Conservation (phyloP, 2,888 invertebrate species). For the Junonia oenone region DNA sequence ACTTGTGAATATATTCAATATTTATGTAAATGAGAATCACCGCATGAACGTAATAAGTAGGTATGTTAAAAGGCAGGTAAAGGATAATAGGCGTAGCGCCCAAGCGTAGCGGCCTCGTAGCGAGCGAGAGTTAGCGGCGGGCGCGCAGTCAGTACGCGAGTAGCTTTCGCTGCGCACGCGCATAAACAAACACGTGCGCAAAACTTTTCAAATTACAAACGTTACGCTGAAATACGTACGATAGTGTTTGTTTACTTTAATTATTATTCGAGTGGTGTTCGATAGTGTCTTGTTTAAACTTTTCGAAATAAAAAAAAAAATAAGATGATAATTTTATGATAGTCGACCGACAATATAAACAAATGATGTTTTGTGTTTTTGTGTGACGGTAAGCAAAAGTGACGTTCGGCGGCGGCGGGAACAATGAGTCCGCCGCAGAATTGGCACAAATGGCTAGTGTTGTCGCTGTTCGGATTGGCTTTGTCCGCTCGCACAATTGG, state of each 20-base stretch:
- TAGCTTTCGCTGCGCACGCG: conserved; percentile 69
- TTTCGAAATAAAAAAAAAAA: background rate
- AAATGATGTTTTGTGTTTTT: conserved; percentile 42
- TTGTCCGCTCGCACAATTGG: conserved; percentile 77
- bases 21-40: conserved; percentile 10
- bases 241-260: conserved; percentile 2
- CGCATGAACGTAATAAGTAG: background rate
- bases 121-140: conserved; percentile 45
- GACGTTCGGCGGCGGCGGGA: conserved; percentile 48
- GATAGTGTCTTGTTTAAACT: background rate
- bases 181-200: conserved; percentile 36
- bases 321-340: conserved; percentile 37
- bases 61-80: conserved; percentile 42
- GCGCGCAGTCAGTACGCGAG: conserved; percentile 52
- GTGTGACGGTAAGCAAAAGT: conserved; percentile 47
- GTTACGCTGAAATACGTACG: conserved; percentile 45
- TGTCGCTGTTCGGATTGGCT: conserved; percentile 77
- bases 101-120: conserved; percentile 59
- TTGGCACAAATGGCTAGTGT: conserved; percentile 78
- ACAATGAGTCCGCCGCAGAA: conserved; percentile 73
- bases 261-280: conserved; percentile 11
- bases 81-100: conserved; percentile 59
- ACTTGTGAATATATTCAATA: background rate
- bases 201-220: conserved; percentile 41
- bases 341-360: conserved; percentile 28